A percentile compares a stretch with the other conserved stretches of the same genome.
These are phyloP conservation scores for Dolichallabes microphthalmus DNA, from an alignment of 2,113 vertebrate genomes.

Conservation along the genomic window DNA sequence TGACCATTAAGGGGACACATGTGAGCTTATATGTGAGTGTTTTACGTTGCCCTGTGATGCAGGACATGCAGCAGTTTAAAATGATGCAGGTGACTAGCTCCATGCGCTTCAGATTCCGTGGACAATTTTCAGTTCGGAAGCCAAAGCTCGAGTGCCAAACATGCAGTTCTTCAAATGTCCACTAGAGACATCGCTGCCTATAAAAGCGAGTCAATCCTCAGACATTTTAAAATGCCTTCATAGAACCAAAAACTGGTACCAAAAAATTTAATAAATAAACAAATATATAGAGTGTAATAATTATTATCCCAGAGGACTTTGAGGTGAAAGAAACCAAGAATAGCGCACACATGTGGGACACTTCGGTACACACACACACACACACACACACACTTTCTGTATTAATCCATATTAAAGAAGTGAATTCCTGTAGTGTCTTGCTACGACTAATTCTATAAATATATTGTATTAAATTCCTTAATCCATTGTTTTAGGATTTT, in stretches of 20 bases:
- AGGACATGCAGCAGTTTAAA: not conserved
- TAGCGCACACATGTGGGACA: conserved; percentile 43
- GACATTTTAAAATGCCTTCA: no score
- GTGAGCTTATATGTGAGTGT: not conserved
- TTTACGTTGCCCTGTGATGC: not conserved
- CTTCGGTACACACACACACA: conserved; percentile 29
- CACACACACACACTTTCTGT: not conserved
- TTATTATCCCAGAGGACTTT: conserved; percentile 37
- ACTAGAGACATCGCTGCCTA: no score
- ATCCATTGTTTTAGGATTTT: not conserved
- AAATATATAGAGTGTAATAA: conserved; percentile 49
- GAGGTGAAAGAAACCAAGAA: conserved; percentile 48
- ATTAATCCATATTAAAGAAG: conserved; percentile 1
- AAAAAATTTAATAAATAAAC: no score
- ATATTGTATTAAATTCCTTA: not conserved
- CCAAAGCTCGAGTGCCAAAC: no score
- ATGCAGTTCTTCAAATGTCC: no score
- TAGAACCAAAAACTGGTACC: no score
- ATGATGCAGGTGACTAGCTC: not conserved
- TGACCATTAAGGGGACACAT: not conserved
- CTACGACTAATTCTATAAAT: not conserved
- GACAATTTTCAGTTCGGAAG: no score
- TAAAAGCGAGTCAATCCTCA: no score
- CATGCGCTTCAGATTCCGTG: not conserved
- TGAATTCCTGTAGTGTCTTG: not conserved